Evolutionary conservation across 2,888 invertebrate genomes (phyloP), one percentile per base, ranked within the genome.

Genomic region (Philopedon plagiatum): DNA sequence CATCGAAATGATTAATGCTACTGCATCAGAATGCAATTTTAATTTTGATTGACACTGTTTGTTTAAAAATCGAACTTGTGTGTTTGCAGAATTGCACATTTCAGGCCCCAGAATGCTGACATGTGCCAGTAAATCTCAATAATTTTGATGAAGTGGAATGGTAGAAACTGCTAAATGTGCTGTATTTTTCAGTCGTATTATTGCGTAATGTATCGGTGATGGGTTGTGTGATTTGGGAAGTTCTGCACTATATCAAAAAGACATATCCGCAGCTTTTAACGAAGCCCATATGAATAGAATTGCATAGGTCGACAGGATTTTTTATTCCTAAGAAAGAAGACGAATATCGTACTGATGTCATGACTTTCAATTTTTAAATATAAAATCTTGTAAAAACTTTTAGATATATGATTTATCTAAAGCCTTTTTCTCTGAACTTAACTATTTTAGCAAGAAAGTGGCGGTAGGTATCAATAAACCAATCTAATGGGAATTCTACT

Each of bases 41-140:
- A 26, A 13, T 49, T 49, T 49, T 26, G 49, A 49, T 5, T 49
- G 49, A 23, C 49, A 26, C n/a, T 23, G 13, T 49, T 26, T 26
- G 26, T 23, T 49, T 26, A 26, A 49, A n/a, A 49, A 26, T 49
- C 26, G 26, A 49, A 49, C 23, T 26, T 1, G n/a, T 49, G 13
- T 49, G 13, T 49, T 49, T 9, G 49, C 23, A 49, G 26, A 49
- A 49, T 49, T 49, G 49, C 26, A 26, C 23, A 49, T 26, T 49
- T 49, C n/a, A 13, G 13, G 26, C 49, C 13, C n/a, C 26, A 26
- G 26, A 26, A 49, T 26, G 13, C 7, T 13, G 26, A 13, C 49
- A 49, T 49, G 13, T 49, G 26, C n/a, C 49, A n/a, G 13, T 49
- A 49, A 13, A 49, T 49, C 23, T 26, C 26, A 49, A 49, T 49